A percentile compares a stretch with the other conserved stretches of the same genome.
phyloP scores from a whole-genome alignment of 2,797 vertebrate genomes.

The Parambassis ranga region DNA sequence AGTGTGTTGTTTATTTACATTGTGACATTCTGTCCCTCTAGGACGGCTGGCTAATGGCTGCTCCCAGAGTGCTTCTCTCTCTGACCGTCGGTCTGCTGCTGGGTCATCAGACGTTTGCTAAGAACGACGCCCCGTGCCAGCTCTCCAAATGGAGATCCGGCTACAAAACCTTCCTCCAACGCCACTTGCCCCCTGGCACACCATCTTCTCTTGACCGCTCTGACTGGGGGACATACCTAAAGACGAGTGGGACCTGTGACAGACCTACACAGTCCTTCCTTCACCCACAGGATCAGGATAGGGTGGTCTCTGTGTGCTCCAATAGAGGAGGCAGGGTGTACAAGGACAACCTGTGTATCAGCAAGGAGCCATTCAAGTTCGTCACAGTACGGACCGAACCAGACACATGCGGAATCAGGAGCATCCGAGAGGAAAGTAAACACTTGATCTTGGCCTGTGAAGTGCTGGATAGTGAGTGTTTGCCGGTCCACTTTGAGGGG shows the following conservation, averaged over 20 bases:
- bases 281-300: constrained; percentile 42
- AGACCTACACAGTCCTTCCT: constrained; percentile 83
- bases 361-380: constrained; percentile 68
- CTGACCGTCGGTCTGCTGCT: constrained; percentile 44
- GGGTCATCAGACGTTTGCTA: constrained; percentile 17
- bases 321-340: constrained; percentile 56
- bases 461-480: constrained; percentile 61
- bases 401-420: constrained; percentile 69
- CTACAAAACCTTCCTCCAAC: constrained; percentile 59
- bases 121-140: constrained; percentile 72
- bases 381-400: constrained; percentile 69
- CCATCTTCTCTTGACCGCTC: constrained; percentile 55
- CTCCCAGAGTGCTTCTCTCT: not conserved
- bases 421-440: constrained; percentile 63
- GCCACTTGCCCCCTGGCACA: constrained; percentile 61
- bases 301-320: constrained; percentile 72
- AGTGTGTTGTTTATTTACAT: not conserved
- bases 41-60: constrained; percentile 52
- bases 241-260: constrained; percentile 51
- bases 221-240: constrained; percentile 69
- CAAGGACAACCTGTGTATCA: constrained; percentile 79
- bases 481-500: constrained; percentile 81
- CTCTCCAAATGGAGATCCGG: constrained; percentile 63
- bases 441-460: constrained; percentile 83
- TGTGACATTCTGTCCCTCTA: not conserved